A percentile compares a stretch with the other conserved stretches of the same genome.
phyloP scores from a whole-genome alignment of 2,797 vertebrate species.

The Amblyraja radiata region DNA sequence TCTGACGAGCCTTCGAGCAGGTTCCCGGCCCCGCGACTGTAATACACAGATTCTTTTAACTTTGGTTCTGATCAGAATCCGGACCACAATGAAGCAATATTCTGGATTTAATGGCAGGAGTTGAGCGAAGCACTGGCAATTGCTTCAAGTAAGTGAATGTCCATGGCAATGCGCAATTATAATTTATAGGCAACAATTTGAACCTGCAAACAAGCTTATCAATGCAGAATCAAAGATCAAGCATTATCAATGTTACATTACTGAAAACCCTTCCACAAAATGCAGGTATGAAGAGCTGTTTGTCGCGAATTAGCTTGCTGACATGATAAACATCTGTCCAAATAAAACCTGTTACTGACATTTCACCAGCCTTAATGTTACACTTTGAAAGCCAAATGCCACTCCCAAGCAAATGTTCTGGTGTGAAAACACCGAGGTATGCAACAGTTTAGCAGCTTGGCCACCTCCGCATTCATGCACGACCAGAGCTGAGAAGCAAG shows the following conservation, averaged over 20 bases:
- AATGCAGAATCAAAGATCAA: background rate
- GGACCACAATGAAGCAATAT: background rate
- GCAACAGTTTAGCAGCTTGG: background rate
- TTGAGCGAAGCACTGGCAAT: background rate
- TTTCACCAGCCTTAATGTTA: no score
- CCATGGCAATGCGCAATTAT: background rate
- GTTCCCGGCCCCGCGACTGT: no score
- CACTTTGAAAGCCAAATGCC: constrained; percentile 19
- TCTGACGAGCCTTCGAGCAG: no score
- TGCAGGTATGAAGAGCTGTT: background rate
- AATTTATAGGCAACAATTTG: background rate
- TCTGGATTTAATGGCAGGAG: background rate
- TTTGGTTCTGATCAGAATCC: background rate
- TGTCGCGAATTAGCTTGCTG: background rate
- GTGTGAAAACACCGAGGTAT: constrained; percentile 2
- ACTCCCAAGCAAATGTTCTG: background rate
- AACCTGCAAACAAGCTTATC: background rate
- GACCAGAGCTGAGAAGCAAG: background rate
- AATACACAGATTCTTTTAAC: background rate
- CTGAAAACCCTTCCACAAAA: background rate
- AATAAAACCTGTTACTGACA: background rate
- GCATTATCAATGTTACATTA: background rate
- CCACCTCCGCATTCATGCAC: no score
- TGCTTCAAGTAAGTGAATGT: background rate
- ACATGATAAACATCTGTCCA: background rate